Conservation (phyloP, 1,140 invertebrate genomes). For the Drosophila lowei region DNA sequence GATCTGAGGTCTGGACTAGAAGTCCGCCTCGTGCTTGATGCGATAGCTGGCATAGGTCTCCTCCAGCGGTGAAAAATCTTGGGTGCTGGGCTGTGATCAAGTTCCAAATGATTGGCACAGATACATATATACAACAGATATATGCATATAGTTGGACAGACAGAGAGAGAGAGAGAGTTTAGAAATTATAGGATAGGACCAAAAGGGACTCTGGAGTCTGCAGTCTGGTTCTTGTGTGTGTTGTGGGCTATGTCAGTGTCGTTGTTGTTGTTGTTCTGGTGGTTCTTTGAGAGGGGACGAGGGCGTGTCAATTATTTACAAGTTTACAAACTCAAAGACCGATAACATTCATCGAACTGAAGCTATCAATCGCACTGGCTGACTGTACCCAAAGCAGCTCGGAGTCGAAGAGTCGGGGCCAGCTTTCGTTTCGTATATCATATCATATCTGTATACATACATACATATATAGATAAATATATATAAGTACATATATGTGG, state of each 20-base stretch:
- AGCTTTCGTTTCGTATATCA: conserved; percentile 32
- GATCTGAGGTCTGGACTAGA: conserved; percentile 44
- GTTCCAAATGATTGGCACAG: conserved; percentile 70
- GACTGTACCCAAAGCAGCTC: conserved; percentile 39
- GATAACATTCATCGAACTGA: conserved; percentile 38
- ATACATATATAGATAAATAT: conserved; percentile 39
- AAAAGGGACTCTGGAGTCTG: conserved; percentile 6
- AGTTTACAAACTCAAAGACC: conserved; percentile 76
- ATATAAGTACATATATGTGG: conserved; percentile 21
- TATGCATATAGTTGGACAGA: conserved; percentile 38
- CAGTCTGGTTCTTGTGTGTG: conserved; percentile 28
- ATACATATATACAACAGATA: conserved; percentile 39
- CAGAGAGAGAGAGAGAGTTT: conserved; percentile 42
- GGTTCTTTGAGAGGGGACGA: conserved; percentile 17
- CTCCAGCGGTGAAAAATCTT: conserved; percentile 81
- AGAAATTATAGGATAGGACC: conserved; percentile 35
- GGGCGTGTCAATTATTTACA: conserved; percentile 59
- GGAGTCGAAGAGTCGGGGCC: conserved; percentile 27
- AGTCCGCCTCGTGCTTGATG: conserved; percentile 81
- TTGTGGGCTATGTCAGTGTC: conserved; percentile 38
- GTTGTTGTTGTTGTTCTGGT: conserved; percentile 23
- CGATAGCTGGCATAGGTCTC: conserved; percentile 82
- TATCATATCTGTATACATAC: conserved; percentile 49
- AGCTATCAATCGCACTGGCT: conserved; percentile 51
- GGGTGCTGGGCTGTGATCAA: conserved; percentile 67